These are phyloP conservation scores for Phrynosoma blainvillii DNA, from an alignment of 2,113 vertebrate species.

Conservation along the genomic window DNA sequence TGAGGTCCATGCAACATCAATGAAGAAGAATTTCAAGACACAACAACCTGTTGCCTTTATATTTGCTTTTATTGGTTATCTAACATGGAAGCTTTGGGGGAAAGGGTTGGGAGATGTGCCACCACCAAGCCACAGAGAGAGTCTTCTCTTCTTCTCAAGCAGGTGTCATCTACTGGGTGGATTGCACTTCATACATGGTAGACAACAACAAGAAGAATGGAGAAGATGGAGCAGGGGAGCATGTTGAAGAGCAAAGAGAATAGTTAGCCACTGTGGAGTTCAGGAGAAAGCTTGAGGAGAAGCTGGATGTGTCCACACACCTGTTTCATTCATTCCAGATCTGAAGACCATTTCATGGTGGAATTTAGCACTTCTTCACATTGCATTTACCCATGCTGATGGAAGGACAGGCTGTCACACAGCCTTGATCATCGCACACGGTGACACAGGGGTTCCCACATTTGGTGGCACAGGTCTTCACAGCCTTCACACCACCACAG, in stretches of 20 bases:
- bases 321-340: not conserved
- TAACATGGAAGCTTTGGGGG: not conserved
- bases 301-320: not conserved
- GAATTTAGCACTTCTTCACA: not conserved
- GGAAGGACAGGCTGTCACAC: not conserved
- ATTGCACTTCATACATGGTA: no score
- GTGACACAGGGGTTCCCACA: not conserved
- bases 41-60: not conserved
- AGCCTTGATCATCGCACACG: fast-evolving
- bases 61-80: constrained; percentile 15
- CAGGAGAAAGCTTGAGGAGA: not conserved
- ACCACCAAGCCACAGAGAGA: not conserved
- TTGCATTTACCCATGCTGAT: not conserved
- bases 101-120: not conserved
- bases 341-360: no score
- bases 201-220: not conserved
- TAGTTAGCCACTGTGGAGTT: not conserved
- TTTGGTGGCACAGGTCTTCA: not conserved
- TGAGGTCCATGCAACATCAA: not conserved
- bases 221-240: not conserved
- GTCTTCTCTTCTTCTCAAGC: not conserved
- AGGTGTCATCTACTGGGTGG: not conserved
- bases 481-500: not conserved
- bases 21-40: not conserved
- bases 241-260: no score